Evolutionary conservation across 2,797 vertebrate genomes (phyloP), one percentile per base, ranked within the genome.

Genomic region (Melanotaenia pygmaea): DNA sequence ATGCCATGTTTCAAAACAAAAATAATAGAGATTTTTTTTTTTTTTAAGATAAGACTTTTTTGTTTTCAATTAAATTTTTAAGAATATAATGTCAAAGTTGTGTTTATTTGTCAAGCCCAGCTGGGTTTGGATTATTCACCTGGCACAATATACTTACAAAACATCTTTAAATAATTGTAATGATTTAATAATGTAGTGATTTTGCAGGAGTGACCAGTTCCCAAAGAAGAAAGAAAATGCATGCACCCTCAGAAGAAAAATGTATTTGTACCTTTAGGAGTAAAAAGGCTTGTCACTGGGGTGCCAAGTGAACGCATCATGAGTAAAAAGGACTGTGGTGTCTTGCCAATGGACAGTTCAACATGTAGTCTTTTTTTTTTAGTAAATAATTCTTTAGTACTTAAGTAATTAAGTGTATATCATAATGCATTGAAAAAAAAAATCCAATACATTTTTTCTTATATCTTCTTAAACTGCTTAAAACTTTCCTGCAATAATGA

Each of bases 111-210:
- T 57, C 10, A 58, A 34, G 5, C 54, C 7, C 26, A 69, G n/a
- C 18, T 38, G 32, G 51, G 40, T 6, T 34, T 34, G 32, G 7
- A 34, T 7, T 32, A 63, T 9, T 60, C 34, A 22, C 9, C 57
- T 53, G 37, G 34, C 64, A 59, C 32, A 66, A 18, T 38, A 16
- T 16, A 57, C 16, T 32, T 34, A 11, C 13, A 67, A 18, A 63
- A 22, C 61, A 34, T 22, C 62, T n/a, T 59, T 64, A 51, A 60
- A 58, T 74, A 28, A 37, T 9, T 11, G 16, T 53, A 61, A 16
- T 69, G 24, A 72, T 73, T 70, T 14, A 71, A 51, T 30, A 67
- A 20, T 47, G 59, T 28, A 59, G 1, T 32, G 11, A 24, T 59
- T 54, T 59, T 9, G 5, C 11, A 40, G 16, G 10, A 34, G 18